phyloP scores from a whole-genome alignment of 2,113 vertebrate genomes.

The Pelobates fuscus region DNA sequence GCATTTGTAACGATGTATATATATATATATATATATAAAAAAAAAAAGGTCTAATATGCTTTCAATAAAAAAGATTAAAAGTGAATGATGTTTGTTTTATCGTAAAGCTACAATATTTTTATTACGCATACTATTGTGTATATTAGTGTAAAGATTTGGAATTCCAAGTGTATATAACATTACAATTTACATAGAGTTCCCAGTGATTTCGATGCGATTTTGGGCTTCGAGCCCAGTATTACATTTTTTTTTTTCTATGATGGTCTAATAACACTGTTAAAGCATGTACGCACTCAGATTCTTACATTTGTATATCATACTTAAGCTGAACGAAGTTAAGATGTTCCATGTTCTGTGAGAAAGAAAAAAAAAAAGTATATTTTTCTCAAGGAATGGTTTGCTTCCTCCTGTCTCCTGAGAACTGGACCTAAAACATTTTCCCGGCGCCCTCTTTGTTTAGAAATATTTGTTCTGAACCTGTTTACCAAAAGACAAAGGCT shows the following conservation, averaged over 20 bases:
- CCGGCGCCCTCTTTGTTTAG: not conserved
- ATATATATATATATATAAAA: too few species aligned
- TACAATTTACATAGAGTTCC: conserved; percentile 5
- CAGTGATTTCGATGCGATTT: not conserved
- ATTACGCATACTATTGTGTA: conserved; percentile 6
- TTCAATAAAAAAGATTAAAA: not conserved
- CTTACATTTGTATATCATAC: conserved; percentile 16
- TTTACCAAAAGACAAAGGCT: conserved; percentile 9
- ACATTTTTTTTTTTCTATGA: not conserved
- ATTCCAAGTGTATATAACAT: conserved; percentile 25
- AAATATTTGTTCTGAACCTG: not conserved
- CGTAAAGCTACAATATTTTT: conserved; percentile 6
- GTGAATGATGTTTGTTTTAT: conserved; percentile 7
- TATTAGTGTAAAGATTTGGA: not conserved
- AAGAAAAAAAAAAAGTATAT: not conserved
- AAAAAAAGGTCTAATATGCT: not conserved
- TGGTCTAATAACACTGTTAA: not conserved
- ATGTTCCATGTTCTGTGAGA: conserved; percentile 7
- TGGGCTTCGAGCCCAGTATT: conserved; percentile 20
- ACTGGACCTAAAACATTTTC: not conserved
- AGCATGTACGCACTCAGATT: conserved; percentile 4
- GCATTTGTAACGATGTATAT: conserved; percentile 2
- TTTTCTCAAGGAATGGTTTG: conserved; percentile 27
- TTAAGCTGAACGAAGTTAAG: conserved; percentile 20
- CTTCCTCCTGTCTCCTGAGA: conserved; percentile 18